Percentiles rank a stretch among this genome's conserved stretches.
Conservation (phyloP, 2,797 vertebrate species). For the Anas bernieri region DNA sequence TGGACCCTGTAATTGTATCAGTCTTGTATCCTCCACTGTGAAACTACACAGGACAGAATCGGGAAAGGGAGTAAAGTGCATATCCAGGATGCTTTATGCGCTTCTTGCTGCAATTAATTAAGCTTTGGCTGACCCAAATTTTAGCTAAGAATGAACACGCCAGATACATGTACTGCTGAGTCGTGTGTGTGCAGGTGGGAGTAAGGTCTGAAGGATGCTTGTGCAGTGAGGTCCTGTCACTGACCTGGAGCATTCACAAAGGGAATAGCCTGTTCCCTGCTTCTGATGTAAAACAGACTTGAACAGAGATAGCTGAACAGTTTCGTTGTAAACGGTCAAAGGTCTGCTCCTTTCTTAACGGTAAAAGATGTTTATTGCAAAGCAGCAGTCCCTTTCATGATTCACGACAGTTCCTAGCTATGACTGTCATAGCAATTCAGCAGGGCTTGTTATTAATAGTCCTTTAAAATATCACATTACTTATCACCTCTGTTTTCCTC, state of each 20-base stretch:
- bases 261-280: neutral
- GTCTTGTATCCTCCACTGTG: neutral
- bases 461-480: neutral
- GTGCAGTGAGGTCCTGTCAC: neutral
- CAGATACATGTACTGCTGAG: neutral
- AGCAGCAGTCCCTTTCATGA: neutral
- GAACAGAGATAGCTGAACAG: neutral
- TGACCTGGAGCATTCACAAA: neutral
- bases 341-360: neutral
- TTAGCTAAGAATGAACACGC: neutral
- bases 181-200: neutral
- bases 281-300: neutral
- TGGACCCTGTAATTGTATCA: neutral
- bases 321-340: neutral
- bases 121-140: neutral
- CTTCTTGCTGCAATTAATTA: neutral
- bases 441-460: neutral
- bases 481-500: neutral
- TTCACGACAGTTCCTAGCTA: neutral
- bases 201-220: neutral
- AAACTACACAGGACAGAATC: neutral
- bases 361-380: neutral
- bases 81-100: neutral
- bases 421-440: accelerated
- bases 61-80: neutral